Conservation (phyloP, 2,888 invertebrate genomes). For the Entomobrya multifasciata region DNA sequence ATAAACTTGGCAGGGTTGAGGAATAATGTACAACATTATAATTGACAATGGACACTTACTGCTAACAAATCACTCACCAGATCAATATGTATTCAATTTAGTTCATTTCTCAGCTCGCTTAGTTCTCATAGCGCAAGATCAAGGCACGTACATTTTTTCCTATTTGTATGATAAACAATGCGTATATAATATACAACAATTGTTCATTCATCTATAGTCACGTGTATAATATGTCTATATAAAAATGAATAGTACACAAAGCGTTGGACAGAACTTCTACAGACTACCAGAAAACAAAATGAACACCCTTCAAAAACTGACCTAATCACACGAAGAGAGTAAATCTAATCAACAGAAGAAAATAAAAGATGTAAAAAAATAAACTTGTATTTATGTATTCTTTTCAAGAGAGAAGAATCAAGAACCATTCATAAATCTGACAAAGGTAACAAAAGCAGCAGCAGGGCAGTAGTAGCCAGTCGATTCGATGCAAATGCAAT, state of each 20-base stretch:
- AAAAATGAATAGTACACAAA: neutral
- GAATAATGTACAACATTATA: conserved; percentile 31
- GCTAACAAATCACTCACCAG: conserved; percentile 41
- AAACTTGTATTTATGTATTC: conserved; percentile 19
- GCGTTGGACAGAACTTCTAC: neutral
- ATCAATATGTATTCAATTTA: conserved; percentile 45
- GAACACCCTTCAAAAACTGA: conserved; percentile 60
- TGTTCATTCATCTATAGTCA: neutral
- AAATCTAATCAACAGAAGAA: conserved; percentile 62
- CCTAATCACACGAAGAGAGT: conserved; percentile 57
- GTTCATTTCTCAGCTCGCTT: conserved; percentile 1
- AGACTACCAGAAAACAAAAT: neutral
- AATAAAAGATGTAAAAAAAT: conserved; percentile 15
- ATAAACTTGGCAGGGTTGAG: neutral
- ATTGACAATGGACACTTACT: conserved; percentile 48
- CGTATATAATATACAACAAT: too few species aligned
- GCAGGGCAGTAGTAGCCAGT: too few species aligned
- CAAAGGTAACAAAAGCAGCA: neutral
- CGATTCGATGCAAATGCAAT: neutral
- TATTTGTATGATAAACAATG: too few species aligned
- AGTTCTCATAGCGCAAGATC: too few species aligned
- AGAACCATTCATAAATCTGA: neutral
- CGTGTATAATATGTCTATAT: neutral
- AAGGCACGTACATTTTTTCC: neutral
- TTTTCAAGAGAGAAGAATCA: neutral